Percentiles rank a stretch among this genome's conserved stretches.
Evolutionary conservation across 2,797 vertebrate genomes (phyloP).

Genomic region (Paguma larvata): DNA sequence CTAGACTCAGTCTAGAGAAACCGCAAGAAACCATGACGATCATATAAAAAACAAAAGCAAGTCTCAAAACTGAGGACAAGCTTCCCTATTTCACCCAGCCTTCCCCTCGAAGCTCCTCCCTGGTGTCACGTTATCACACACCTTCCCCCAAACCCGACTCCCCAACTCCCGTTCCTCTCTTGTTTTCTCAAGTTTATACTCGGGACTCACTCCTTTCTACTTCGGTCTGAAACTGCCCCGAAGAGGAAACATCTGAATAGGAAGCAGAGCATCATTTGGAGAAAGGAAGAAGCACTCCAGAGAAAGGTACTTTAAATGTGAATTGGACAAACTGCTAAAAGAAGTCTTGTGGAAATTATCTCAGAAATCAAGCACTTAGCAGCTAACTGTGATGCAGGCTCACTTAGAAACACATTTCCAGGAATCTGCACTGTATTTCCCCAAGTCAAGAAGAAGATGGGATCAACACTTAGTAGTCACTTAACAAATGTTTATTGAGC

Average conservation of each 20-base stretch:
- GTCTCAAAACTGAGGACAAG: background rate
- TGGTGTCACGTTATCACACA: background rate
- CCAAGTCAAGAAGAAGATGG: background rate
- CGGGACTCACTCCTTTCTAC: slow-evolving; percentile 13
- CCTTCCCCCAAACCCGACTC: background rate
- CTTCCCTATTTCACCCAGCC: background rate
- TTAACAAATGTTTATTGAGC: background rate
- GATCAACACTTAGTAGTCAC: background rate
- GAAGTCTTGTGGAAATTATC: slow-evolving; percentile 36
- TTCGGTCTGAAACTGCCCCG: background rate
- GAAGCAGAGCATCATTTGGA: background rate
- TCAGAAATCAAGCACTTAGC: slow-evolving; percentile 39
- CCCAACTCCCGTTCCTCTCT: background rate
- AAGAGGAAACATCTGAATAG: background rate
- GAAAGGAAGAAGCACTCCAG: background rate
- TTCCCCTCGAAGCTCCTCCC: background rate
- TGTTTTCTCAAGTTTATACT: background rate
- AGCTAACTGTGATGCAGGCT: background rate
- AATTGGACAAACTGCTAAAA: background rate
- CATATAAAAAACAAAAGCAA: background rate
- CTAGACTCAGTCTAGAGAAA: slow-evolving; percentile 8
- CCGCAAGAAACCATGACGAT: background rate
- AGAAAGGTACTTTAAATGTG: background rate
- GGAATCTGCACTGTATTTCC: background rate
- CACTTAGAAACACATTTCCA: background rate